Evolutionary conservation across 2,888 invertebrate species (phyloP).

Genomic region (Biston stratarius): DNA sequence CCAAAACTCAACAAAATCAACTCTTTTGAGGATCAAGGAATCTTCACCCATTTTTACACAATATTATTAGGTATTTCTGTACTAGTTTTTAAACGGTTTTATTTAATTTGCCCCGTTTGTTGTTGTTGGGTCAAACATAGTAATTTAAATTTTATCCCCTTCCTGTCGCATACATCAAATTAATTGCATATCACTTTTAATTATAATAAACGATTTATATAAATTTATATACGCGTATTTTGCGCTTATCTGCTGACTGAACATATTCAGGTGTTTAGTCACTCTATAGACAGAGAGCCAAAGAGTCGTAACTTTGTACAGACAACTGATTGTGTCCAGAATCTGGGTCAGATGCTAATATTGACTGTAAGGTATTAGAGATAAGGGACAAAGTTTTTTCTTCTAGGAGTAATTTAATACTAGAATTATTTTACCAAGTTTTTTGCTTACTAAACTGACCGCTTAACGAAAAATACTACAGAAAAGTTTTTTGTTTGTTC

Average conservation of each 20-base stretch:
- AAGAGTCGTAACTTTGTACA: neutral
- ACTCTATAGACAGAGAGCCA: too few relatives aligned
- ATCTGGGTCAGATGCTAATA: constrained; percentile 22
- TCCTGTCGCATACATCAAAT: too few relatives aligned
- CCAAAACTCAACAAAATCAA: too few relatives aligned
- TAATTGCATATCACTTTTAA: too few relatives aligned
- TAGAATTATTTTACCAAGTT: constrained; percentile 13
- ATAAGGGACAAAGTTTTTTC: constrained; percentile 24
- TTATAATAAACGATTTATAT: neutral
- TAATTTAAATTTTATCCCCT: too few relatives aligned
- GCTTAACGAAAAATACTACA: constrained; percentile 9
- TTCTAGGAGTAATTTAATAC: constrained; percentile 7
- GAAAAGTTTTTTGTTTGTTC: constrained; percentile 1
- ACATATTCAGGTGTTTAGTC: neutral
- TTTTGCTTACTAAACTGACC: constrained; percentile 14
- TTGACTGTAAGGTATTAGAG: constrained; percentile 24
- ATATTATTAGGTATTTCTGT: too few relatives aligned
- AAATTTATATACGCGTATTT: neutral
- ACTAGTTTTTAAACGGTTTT: too few relatives aligned
- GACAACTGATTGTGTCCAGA: constrained; percentile 10
- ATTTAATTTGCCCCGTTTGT: too few relatives aligned
- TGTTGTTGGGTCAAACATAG: too few relatives aligned
- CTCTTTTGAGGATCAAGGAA: too few relatives aligned
- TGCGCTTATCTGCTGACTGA: neutral
- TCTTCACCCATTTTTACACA: too few relatives aligned